A percentile compares a stretch with the other conserved stretches of the same genome.
phyloP scores from a whole-genome alignment of 2,888 invertebrate species.

The Pilophorus perplexus region DNA sequence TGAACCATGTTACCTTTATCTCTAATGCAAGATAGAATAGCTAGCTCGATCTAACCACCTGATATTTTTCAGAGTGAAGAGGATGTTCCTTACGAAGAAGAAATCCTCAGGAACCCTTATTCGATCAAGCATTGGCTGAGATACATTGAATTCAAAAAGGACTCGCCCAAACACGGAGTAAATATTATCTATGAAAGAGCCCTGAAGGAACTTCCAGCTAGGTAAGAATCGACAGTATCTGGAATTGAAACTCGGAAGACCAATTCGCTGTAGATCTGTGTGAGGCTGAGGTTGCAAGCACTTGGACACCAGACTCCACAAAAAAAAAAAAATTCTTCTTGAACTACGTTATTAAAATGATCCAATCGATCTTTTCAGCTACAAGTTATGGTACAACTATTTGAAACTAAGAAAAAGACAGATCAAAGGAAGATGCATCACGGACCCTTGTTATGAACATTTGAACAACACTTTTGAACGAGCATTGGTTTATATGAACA shows the following conservation, averaged over 20 bases:
- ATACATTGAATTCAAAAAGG: conserved; percentile 94
- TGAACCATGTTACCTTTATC: too few relatives aligned
- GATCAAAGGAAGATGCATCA: conserved; percentile 76
- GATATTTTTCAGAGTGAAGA: conserved; percentile 74
- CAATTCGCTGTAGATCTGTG: too few relatives aligned
- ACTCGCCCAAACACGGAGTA: conserved; percentile 73
- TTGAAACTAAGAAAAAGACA: conserved; percentile 81
- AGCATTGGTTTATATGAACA: conserved; percentile 97
- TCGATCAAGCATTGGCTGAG: conserved; percentile 98
- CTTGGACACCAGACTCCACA: too few relatives aligned
- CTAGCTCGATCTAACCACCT: too few relatives aligned
- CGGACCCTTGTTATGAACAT: conserved; percentile 84
- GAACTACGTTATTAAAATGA: too few relatives aligned
- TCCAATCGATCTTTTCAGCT: conserved; percentile 55
- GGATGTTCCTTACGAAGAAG: conserved; percentile 97
- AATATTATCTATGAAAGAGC: conserved; percentile 95
- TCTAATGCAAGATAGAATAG: too few relatives aligned
- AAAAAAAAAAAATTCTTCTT: too few relatives aligned
- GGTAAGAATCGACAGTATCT: conserved; percentile 58
- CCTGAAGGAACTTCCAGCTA: conserved; percentile 92
- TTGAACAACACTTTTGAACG: conserved; percentile 96
- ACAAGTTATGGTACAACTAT: conserved; percentile 98
- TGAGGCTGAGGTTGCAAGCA: too few relatives aligned
- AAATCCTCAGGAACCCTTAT: conserved; percentile 94
- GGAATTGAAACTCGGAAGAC: too few relatives aligned